Base-by-base conservation (phyloP, 2,888 invertebrate genomes). In the Zaprionus lineosus region DNA sequence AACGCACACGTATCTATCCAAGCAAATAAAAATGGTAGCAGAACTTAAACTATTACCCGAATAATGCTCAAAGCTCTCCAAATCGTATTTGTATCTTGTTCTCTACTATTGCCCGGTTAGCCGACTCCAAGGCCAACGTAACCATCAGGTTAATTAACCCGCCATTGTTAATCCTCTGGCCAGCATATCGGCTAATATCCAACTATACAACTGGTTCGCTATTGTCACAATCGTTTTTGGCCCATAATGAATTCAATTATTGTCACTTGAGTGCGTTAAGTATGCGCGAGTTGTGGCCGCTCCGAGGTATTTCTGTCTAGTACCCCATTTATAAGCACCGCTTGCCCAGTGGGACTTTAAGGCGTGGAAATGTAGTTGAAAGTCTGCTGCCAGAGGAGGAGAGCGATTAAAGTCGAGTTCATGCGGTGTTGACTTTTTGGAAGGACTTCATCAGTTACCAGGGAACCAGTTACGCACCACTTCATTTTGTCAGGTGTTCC, bases 61-160 rank as follows among this genome's bases (percentile, higher is more conserved):
- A 53, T 36, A 51, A 46, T 43, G 40, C 28, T 51, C 55, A 48
- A 69, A 69, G 47, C 16, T 52, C n/a, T n/a, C n/a, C n/a, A n/a
- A n/a, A n/a, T n/a, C 51, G 26, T 43, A 34, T 56, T 8, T 16
- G 6, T 7, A 31, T 33, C 15, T 9, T 16, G 34, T 53, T 50
- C 12, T 21, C 12, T 18, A 18, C 14, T 48, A 19, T 39, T 34
- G 41, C 48, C 19, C 53, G 14, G 47, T 24, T 34, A 28, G 15
- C 15, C 7, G 16, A 19, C 41, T 71, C 64, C 86, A 86, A 86
- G 86, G 86, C 78, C 83, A 87, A 73, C 70, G 57, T 66, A 72
- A 74, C 75, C 76, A 74, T 70, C 84, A 68, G 86, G 86, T 87
- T 86, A 87, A 86, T 84, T 86, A 84, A 78, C 87, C 81, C 62